Conservation (phyloP, 2,888 invertebrate species). For the Lepidocyrtoides sp. region DNA sequence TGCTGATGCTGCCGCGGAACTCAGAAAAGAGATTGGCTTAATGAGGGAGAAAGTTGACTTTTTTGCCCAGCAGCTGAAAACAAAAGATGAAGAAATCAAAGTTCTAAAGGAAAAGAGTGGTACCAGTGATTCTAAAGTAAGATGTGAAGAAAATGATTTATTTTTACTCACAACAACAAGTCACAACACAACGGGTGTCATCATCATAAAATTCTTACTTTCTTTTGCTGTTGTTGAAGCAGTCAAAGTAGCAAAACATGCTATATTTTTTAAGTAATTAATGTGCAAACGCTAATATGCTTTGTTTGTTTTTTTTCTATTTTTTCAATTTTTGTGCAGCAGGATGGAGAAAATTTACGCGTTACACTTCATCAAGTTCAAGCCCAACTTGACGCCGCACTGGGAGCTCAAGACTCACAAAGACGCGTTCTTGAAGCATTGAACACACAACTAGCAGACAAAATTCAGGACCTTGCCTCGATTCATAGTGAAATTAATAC, state of each 20-base stretch:
- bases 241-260: background rate
- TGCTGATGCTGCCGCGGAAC: slow-evolving; percentile 91
- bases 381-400: slow-evolving; percentile 92
- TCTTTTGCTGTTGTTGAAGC: background rate
- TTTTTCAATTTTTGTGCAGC: slow-evolving; percentile 84
- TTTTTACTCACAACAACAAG: no score
- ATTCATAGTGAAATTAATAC: slow-evolving; percentile 94
- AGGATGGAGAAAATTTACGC: slow-evolving; percentile 90
- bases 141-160: slow-evolving; percentile 4
- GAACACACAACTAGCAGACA: slow-evolving; percentile 93
- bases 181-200: no score
- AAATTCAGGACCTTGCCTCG: slow-evolving; percentile 93
- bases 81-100: slow-evolving; percentile 94
- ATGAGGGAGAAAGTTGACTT: slow-evolving; percentile 94
- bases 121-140: slow-evolving; percentile 76
- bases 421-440: slow-evolving; percentile 92
- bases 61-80: slow-evolving; percentile 93
- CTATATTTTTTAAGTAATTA: background rate
- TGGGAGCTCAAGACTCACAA: slow-evolving; percentile 93
- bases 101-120: slow-evolving; percentile 86
- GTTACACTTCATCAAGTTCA: slow-evolving; percentile 92
- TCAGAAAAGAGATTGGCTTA: slow-evolving; percentile 91
- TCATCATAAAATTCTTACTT: background rate
- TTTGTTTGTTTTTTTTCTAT: slow-evolving; percentile 13
- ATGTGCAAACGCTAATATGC: background rate